phyloP scores from a whole-genome alignment of 2,797 vertebrate genomes.

The Poeciliopsis infans region DNA sequence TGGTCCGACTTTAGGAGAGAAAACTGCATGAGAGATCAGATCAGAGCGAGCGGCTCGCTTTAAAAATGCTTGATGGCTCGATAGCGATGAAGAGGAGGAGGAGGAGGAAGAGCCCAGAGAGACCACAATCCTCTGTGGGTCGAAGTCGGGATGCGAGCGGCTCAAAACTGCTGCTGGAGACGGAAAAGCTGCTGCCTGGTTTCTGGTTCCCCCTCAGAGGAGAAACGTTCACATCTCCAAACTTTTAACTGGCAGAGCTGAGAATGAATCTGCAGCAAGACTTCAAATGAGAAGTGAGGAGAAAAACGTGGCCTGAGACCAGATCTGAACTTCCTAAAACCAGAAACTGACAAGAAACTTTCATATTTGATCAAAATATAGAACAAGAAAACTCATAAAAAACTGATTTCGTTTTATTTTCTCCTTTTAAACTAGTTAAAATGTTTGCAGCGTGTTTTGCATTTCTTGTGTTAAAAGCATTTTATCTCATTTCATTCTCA shows the following conservation, averaged over 20 bases:
- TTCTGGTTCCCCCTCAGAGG: slow-evolving; percentile 39
- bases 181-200: slow-evolving; percentile 67
- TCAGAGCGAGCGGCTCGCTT: not conserved
- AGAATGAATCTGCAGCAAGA: not conserved
- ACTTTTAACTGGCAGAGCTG: not conserved
- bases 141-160: slow-evolving; percentile 37
- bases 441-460: not conserved
- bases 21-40: not conserved
- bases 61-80: not conserved
- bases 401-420: too few relatives aligned
- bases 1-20: not conserved
- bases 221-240: slow-evolving; percentile 48
- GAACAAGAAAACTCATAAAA: too few relatives aligned
- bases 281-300: too few relatives aligned
- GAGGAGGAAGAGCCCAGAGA: slow-evolving; percentile 21
- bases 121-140: slow-evolving; percentile 43
- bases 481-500: not conserved
- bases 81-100: not conserved
- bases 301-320: too few relatives aligned
- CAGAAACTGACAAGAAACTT: not conserved
- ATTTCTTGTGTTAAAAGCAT: not conserved
- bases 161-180: slow-evolving; percentile 57
- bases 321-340: too few relatives aligned
- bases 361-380: too few relatives aligned
- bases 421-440: not conserved